Evolutionary conservation across 2,888 invertebrate species (phyloP).

Genomic region (Phortica okadai): DNA sequence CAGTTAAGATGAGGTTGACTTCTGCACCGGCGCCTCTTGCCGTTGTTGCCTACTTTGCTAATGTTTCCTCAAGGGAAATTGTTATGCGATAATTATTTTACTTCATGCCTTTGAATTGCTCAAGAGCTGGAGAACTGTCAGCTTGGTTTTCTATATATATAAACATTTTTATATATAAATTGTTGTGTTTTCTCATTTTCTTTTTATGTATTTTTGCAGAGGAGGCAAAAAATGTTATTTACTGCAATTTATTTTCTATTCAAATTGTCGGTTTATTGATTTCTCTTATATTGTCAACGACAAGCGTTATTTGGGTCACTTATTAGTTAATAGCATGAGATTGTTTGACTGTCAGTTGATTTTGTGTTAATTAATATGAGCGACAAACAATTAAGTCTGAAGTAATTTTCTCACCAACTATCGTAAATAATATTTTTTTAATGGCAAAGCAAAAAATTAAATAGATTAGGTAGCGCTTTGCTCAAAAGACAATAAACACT

Average conservation of each 20-base stretch:
- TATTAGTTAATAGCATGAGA: constrained; percentile 10
- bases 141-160: background rate
- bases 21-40: background rate
- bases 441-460: too few relatives aligned
- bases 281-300: background rate
- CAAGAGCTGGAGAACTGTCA: too few relatives aligned
- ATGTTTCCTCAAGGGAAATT: constrained; percentile 48
- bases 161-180: background rate
- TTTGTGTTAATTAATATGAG: background rate
- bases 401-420: background rate
- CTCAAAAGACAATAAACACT: constrained; percentile 31
- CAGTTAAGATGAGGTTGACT: constrained; percentile 5
- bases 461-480: too few relatives aligned
- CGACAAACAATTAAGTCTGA: background rate
- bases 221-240: constrained; percentile 2
- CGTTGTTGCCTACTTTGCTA: background rate
- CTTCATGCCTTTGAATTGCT: constrained; percentile 18
- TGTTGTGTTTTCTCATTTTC: background rate
- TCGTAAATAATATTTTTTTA: too few relatives aligned
- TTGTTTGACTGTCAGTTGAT: background rate
- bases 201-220: background rate
- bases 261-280: constrained; percentile 20
- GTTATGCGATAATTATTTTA: constrained; percentile 59
- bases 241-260: constrained; percentile 20
- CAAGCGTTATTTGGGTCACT: constrained; percentile 18